These are phyloP conservation scores for Melanerpes aurifrons DNA, from an alignment of 2,113 vertebrate genomes.

Conservation along the genomic window DNA sequence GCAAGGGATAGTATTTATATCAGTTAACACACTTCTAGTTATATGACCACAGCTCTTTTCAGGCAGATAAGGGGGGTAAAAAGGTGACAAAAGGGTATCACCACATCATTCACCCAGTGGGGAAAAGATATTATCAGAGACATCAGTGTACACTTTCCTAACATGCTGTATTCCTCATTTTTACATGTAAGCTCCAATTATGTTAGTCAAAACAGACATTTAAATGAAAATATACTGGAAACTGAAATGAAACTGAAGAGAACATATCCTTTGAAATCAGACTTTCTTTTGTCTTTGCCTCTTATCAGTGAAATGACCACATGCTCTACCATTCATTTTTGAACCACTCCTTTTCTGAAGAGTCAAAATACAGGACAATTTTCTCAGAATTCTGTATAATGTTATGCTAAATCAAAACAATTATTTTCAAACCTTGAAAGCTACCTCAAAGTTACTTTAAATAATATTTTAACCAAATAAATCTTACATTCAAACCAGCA, in stretches of 20 bases:
- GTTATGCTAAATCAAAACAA: not conserved
- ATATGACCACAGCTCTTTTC: not conserved
- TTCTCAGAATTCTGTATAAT: not conserved
- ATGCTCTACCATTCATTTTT: not conserved
- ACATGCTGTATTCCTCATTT: not conserved
- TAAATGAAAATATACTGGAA: not conserved
- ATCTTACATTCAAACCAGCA: not conserved
- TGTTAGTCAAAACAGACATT: not conserved
- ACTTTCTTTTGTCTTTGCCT: not conserved
- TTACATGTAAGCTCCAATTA: not conserved
- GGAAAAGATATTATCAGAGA: not conserved
- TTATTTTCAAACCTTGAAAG: not conserved
- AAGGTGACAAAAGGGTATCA: rapidly evolving
- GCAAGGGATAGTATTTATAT: not conserved
- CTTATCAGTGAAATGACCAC: not conserved
- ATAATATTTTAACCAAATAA: not conserved
- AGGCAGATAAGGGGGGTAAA: not conserved
- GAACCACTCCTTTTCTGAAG: not conserved
- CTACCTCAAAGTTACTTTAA: not conserved
- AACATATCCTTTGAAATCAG: not conserved
- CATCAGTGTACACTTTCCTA: not conserved
- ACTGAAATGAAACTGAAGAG: not conserved
- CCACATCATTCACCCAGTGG: not conserved
- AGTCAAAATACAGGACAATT: not conserved
- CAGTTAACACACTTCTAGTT: not conserved